Evolutionary conservation across 2,113 vertebrate genomes (phyloP).

Genomic region (Corythornis madagascariensis): DNA sequence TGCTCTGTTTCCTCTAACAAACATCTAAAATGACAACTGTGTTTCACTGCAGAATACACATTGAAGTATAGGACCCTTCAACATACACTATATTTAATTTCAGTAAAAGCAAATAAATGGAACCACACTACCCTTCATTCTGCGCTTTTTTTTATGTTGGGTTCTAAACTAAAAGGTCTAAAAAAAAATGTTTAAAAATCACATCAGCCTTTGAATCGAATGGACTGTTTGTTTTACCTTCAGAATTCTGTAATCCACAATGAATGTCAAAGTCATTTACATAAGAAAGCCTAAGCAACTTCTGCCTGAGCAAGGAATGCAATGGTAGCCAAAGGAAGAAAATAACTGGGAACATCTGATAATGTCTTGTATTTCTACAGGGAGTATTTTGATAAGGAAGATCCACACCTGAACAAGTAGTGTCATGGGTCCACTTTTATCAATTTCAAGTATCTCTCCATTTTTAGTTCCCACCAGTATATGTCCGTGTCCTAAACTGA

Average conservation of each 20-base stretch:
- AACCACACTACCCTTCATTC: not conserved
- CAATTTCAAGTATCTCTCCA: constrained; percentile 96
- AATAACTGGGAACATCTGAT: not conserved
- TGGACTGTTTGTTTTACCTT: not conserved
- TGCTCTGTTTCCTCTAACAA: not conserved
- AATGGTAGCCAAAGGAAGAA: not conserved
- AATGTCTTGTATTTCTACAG: not conserved
- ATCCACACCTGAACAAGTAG: constrained; percentile 86
- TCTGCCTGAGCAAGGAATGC: not conserved
- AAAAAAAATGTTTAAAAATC: not conserved
- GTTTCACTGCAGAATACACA: not conserved
- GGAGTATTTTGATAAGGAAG: not conserved
- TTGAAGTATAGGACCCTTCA: not conserved
- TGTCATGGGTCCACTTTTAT: constrained; percentile 95
- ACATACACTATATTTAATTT: not conserved
- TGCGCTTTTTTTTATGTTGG: not conserved
- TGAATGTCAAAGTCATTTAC: not conserved
- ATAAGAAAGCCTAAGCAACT: not conserved
- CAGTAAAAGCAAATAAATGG: not conserved
- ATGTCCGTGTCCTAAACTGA: constrained; percentile 94
- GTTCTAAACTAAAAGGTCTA: not conserved
- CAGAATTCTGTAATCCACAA: not conserved
- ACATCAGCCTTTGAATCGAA: not conserved
- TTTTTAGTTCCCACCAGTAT: constrained; percentile 97
- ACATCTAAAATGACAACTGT: not conserved